These are phyloP conservation scores for Drosophila lacicola DNA, from an alignment of 2,888 invertebrate species.

Conservation along the genomic window DNA sequence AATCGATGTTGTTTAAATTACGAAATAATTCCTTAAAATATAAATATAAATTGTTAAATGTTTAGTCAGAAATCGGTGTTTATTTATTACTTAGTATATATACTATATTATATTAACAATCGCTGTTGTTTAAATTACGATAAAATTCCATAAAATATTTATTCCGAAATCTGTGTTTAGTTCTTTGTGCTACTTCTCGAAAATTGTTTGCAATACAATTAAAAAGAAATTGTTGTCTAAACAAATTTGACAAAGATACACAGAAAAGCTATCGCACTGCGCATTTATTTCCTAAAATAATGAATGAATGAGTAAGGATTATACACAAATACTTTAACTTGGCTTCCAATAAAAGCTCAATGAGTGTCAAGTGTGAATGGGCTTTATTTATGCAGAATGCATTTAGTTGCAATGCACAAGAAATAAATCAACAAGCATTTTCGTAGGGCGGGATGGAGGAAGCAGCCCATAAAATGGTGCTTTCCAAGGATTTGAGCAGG, in stretches of 20 bases:
- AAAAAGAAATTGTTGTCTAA: background rate
- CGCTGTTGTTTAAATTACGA: too few relatives aligned
- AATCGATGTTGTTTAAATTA: too few relatives aligned
- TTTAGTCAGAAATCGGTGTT: background rate
- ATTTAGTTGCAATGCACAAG: constrained; percentile 20
- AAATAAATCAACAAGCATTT: constrained; percentile 34
- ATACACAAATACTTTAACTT: constrained; percentile 8
- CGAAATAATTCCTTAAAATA: too few relatives aligned
- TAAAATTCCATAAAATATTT: background rate
- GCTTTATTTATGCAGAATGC: constrained; percentile 17
- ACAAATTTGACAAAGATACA: background rate
- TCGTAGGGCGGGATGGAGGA: background rate
- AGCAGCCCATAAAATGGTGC: background rate
- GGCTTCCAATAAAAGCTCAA: background rate
- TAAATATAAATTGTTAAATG: background rate
- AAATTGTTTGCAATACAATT: background rate
- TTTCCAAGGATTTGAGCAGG: constrained; percentile 13
- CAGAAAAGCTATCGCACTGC: background rate
- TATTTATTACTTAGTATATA: too few relatives aligned
- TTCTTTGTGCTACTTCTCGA: too few relatives aligned
- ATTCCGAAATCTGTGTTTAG: background rate
- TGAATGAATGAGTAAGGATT: constrained; percentile 1
- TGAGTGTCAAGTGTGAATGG: background rate
- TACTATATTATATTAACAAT: too few relatives aligned
- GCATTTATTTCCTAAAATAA: constrained; percentile 7